Conservation (phyloP, 2,888 invertebrate genomes). For the Amphipyra tragopoginis region DNA sequence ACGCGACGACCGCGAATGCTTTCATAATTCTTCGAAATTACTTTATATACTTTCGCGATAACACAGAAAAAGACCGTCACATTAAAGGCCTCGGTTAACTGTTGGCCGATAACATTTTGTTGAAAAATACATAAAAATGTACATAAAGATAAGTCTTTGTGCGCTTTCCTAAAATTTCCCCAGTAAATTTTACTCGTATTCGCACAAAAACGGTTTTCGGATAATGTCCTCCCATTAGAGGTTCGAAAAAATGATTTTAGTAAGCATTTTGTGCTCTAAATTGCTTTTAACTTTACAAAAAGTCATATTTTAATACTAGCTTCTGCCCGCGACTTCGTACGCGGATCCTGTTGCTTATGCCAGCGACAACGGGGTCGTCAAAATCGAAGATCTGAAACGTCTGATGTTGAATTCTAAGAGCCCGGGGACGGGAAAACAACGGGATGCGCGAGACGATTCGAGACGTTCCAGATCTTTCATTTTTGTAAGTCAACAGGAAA, state of each 20-base stretch:
- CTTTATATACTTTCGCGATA: slow-evolving; percentile 77
- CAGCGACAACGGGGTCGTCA: no score
- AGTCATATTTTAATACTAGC: slow-evolving; percentile 64
- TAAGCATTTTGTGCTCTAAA: slow-evolving; percentile 70
- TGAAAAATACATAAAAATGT: slow-evolving; percentile 82
- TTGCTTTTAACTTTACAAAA: slow-evolving; percentile 64
- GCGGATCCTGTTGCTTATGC: no score
- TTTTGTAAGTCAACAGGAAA: no score
- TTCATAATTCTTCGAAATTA: slow-evolving; percentile 79
- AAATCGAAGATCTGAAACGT: no score
- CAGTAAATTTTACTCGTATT: slow-evolving; percentile 81
- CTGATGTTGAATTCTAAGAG: no score
- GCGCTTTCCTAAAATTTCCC: slow-evolving; percentile 75
- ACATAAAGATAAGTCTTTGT: slow-evolving; percentile 83
- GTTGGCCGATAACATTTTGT: slow-evolving; percentile 79
- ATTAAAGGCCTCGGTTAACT: slow-evolving; percentile 76
- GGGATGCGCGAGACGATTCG: no score
- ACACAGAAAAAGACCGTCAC: slow-evolving; percentile 68
- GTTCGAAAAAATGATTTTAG: slow-evolving; percentile 77
- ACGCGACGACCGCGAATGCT: slow-evolving; percentile 62
- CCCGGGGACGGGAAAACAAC: no score
- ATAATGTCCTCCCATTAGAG: slow-evolving; percentile 83
- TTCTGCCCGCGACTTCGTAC: no score
- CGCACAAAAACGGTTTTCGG: slow-evolving; percentile 80
- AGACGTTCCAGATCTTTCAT: no score